Evolutionary conservation across 2,113 vertebrate species (phyloP), one percentile per base, ranked within the genome.

Genomic region (Neodontobutis hainanensis): DNA sequence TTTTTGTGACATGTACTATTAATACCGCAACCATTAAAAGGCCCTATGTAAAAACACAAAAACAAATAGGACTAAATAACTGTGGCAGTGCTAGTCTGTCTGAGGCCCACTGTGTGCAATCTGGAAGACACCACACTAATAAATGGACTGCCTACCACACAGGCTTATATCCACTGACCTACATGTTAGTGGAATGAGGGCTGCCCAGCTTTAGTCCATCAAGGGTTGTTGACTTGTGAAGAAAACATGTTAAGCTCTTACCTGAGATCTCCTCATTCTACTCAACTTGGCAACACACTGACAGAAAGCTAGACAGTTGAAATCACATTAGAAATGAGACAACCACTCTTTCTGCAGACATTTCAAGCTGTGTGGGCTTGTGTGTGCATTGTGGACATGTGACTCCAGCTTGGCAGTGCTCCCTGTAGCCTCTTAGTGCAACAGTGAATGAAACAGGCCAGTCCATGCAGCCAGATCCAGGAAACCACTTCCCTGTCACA

Each of bases 161-260:
- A 82, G 73, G 73, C 11, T 80, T 74, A 84, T 69, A 89, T 73
- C 81, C 82, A 61, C 75, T 85, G 87, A 87, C 84, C 85, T 87
- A 89, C 78, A 86, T 88, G 83, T 75, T 70, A 68, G 6, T 34
- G 70, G 72, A 77, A 78, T 58, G 79, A 84, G 58, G 75, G 58
- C 68, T 47, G 62, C 40, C 36, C 68, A 76, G 70, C 74, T 68
- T 77, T 47, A 68, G 48, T 75, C 49, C 48, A 77, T 71, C 73
- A 77, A 68, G 55, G 71, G 70, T 65, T 15, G 75, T 59, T 69
- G 59, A 80, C 72, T 77, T 73, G 52, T 56, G 11, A 66, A 59
- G 43, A 57, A 67, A 53, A 83, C 75, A 79, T 65, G 38, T 56
- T 82, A 83, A 86, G 80, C 82, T 80, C 65, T 81, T 44, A 8